Conservation (phyloP, 2,113 vertebrate genomes). For the Beaufortia kweichowensis region DNA sequence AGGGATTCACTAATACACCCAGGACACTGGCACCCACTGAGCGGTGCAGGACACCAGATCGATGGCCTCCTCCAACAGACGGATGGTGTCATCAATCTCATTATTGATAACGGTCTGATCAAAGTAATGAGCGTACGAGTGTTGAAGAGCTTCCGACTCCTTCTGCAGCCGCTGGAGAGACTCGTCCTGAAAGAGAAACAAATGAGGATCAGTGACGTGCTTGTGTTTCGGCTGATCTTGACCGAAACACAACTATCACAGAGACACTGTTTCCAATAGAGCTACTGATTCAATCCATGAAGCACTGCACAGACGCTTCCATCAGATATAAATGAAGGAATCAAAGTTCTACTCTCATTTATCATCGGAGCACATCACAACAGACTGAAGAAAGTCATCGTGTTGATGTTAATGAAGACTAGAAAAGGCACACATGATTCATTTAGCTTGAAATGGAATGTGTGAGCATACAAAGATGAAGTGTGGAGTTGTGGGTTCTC, state of each 20-base stretch:
- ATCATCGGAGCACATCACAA: no score
- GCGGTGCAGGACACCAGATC: conserved; percentile 91
- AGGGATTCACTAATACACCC: conserved; percentile 78
- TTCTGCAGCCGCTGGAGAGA: conserved; percentile 98
- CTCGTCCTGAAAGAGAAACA: conserved; percentile 80
- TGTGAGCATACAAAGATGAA: no score
- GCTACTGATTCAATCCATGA: no score
- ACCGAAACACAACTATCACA: neutral
- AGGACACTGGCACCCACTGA: conserved; percentile 98
- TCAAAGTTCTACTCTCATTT: no score
- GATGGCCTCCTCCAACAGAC: conserved; percentile 95
- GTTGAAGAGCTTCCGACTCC: conserved; percentile 95
- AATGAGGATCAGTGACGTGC: neutral
- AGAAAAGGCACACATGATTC: no score
- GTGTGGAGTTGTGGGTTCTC: no score
- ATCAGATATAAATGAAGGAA: no score
- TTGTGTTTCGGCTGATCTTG: neutral
- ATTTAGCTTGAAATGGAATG: no score
- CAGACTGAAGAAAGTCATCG: no score
- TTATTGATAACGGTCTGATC: conserved; percentile 99
- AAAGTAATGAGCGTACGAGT: conserved; percentile 97
- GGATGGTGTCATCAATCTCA: conserved; percentile 98
- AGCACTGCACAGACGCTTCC: no score
- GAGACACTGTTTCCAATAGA: no score
- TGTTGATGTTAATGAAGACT: no score